These are phyloP conservation scores for Amphipyra berbera DNA, from an alignment of 2,888 invertebrate species.

Conservation along the genomic window DNA sequence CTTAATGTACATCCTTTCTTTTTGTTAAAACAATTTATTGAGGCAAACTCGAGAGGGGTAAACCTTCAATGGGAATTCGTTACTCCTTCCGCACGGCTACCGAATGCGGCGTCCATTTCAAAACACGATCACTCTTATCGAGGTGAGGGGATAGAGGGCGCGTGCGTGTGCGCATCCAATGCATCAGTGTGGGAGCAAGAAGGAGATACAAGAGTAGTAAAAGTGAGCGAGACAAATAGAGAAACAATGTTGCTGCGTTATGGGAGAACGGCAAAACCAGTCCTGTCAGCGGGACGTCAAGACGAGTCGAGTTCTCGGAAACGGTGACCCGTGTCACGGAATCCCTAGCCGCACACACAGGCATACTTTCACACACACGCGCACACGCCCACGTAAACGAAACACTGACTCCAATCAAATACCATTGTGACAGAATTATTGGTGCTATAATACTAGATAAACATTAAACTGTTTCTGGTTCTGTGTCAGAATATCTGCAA, in stretches of 20 bases:
- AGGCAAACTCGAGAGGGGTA: slow-evolving; percentile 48
- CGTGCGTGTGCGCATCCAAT: slow-evolving; percentile 87
- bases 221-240: slow-evolving; percentile 73
- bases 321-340: slow-evolving; percentile 90
- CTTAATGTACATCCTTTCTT: slow-evolving; percentile 14
- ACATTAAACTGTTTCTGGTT: slow-evolving; percentile 32
- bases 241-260: slow-evolving; percentile 83
- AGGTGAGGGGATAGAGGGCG: slow-evolving; percentile 83
- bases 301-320: slow-evolving; percentile 88
- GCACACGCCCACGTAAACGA: slow-evolving; percentile 60
- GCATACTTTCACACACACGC: slow-evolving; percentile 60
- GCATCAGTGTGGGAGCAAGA: slow-evolving; percentile 73
- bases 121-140: slow-evolving; percentile 85
- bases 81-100: slow-evolving; percentile 82
- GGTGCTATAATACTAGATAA: slow-evolving; percentile 59
- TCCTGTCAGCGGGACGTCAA: slow-evolving; percentile 89
- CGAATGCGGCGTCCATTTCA: slow-evolving; percentile 84
- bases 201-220: slow-evolving; percentile 49
- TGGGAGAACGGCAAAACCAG: slow-evolving; percentile 87
- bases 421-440: slow-evolving; percentile 71
- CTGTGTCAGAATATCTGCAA: slow-evolving; percentile 10
- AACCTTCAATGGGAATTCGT: slow-evolving; percentile 82
- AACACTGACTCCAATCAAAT: slow-evolving; percentile 68
- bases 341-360: slow-evolving; percentile 84
- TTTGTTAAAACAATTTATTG: slow-evolving; percentile 34